Percentiles rank a stretch among this genome's conserved stretches.
phyloP scores from a whole-genome alignment of 2,113 vertebrate species.

The Cisticola juncidis region DNA sequence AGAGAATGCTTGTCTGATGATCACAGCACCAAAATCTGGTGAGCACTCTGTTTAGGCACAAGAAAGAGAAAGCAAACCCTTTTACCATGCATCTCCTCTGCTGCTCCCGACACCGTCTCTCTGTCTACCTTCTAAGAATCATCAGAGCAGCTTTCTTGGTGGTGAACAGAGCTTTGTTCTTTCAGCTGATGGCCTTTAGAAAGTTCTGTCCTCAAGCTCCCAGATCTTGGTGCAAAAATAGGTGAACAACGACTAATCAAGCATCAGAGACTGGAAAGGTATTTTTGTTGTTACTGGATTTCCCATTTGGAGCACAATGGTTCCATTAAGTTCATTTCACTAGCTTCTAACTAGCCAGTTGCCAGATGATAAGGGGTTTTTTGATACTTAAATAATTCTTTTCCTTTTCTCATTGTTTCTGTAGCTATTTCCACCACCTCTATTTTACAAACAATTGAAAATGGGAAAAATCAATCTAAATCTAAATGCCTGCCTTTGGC shows the following conservation, averaged over 20 bases:
- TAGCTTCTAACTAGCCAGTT: background rate
- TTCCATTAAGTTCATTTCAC: background rate
- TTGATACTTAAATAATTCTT: background rate
- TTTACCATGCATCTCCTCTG: background rate
- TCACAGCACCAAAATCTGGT: background rate
- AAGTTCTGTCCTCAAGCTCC: background rate
- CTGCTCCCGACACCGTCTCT: background rate
- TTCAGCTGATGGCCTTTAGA: background rate
- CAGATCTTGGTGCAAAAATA: background rate
- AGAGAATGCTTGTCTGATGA: conserved; percentile 40
- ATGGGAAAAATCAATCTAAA: background rate
- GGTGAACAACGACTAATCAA: background rate
- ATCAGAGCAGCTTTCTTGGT: background rate
- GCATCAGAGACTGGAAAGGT: background rate
- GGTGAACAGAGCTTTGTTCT: background rate
- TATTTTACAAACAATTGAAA: background rate
- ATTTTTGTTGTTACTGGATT: background rate
- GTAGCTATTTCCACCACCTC: background rate
- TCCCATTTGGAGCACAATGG: background rate
- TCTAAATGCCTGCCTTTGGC: background rate
- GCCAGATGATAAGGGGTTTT: background rate
- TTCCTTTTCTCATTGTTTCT: background rate
- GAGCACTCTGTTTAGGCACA: background rate
- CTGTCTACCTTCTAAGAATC: background rate
- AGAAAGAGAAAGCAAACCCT: background rate